A percentile compares a stretch with the other conserved stretches of the same genome.
Evolutionary conservation across 2,797 vertebrate genomes (phyloP).

Genomic region (Phoeniculus purpureus): DNA sequence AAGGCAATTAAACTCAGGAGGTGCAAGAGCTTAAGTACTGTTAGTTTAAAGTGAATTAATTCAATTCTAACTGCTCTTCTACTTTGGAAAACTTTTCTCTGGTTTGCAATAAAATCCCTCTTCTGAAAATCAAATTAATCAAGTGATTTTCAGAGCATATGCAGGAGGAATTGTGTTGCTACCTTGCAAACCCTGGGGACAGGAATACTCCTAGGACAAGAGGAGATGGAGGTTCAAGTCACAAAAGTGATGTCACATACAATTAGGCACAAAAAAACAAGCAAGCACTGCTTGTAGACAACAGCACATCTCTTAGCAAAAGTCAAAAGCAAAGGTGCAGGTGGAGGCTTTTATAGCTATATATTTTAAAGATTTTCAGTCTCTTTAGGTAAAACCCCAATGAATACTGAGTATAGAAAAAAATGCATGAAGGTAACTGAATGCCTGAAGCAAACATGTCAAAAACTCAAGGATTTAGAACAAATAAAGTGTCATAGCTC

Average conservation of each 20-base stretch:
- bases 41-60: no score
- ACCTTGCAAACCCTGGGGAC: neutral
- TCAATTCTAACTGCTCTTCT: neutral
- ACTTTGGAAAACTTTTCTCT: neutral
- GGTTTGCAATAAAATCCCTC: neutral
- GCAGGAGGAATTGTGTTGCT: neutral
- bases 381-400: neutral
- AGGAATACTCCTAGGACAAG: neutral
- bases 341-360: neutral
- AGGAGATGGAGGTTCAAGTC: neutral
- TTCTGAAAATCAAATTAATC: neutral
- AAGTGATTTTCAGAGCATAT: neutral
- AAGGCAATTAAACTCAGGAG: neutral
- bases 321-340: neutral
- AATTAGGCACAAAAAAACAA: neutral
- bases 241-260: neutral
- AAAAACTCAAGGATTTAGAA: neutral
- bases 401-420: neutral
- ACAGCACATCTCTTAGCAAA: neutral
- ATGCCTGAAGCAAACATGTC: slow-evolving; percentile 1
- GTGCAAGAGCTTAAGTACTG: neutral
- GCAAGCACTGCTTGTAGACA: neutral
- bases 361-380: neutral
- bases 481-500: neutral
- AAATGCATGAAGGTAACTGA: neutral